Evolutionary conservation across 37 sponge, comb jelly and placozoan species (phyloP), one percentile per base, ranked within the genome.

Genomic region (Agelas oroides): DNA sequence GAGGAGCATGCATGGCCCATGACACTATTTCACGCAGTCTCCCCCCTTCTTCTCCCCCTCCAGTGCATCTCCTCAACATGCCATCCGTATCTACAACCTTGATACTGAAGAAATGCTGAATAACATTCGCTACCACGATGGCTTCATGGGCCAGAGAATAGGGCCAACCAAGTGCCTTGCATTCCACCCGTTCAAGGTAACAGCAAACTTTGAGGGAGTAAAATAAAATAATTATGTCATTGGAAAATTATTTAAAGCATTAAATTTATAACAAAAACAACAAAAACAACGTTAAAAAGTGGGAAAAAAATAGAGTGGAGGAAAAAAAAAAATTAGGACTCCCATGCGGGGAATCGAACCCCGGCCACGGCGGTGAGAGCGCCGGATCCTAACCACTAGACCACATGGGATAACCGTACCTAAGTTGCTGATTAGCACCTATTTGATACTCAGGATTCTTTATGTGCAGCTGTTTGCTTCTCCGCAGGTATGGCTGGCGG

Each of bases 121-220:
- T 66, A 56, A 84, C 24, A 98, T 98, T 58, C 85, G 88, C 28
- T 93, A 95, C 79, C 92, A 94, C 80, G 93, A 93, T 84, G 98
- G 98, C 16, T 98, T 98, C 74, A 95, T 93, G 92, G 98, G 96
- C 14, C 96, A 98, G 79, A 93, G 84, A 59, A 93, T 98, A 33
- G 92, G 86, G 5, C 89, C 88, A 8, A 93, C 89, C 32, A 88
- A 84, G 24, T 93, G 90, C 30, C 81, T 98, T 24, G 86, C 94
- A 31, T 98, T 98, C 70, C 98, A 97, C 59, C 97, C 97, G 13
- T 89, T 92, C 66, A 89, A 90, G 83, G 96, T 95, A 31, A 59
- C n/a, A n/a, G 83, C 68, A n/a, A n/a, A n/a, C 13, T 2, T 18
- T 1, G 31, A 0, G 37, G 11, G 63, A 6, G 32, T 35, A 37